A percentile compares a stretch with the other conserved stretches of the same genome.
These are phyloP conservation scores for Drosophila antonietae DNA, from an alignment of 2,888 invertebrate genomes.

Conservation along the genomic window DNA sequence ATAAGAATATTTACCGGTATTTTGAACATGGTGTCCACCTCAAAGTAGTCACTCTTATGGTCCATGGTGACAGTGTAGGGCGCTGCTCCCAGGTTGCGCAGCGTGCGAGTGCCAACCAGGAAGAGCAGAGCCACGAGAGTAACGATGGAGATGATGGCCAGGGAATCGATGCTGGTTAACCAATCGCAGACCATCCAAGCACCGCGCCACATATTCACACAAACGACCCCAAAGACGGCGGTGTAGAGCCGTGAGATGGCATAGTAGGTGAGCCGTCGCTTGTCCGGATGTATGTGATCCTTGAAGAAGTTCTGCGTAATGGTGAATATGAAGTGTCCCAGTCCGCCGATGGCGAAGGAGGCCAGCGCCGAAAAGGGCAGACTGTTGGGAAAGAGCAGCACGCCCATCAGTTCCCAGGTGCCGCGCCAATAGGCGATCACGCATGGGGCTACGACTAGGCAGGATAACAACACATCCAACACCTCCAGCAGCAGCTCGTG, in stretches of 20 bases:
- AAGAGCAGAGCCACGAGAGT: constrained; percentile 89
- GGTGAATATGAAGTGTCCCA: constrained; percentile 89
- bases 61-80: constrained; percentile 92
- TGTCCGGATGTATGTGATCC: constrained; percentile 88
- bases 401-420: constrained; percentile 92
- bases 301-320: constrained; percentile 88
- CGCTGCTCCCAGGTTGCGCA: constrained; percentile 92
- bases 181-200: constrained; percentile 91
- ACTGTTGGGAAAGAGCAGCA: constrained; percentile 88
- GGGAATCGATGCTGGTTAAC: constrained; percentile 87
- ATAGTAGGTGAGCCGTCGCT: constrained; percentile 89
- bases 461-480: constrained; percentile 90
- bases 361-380: constrained; percentile 87
- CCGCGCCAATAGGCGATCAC: constrained; percentile 95
- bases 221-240: constrained; percentile 90
- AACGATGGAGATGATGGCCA: constrained; percentile 86
- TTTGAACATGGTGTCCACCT: constrained; percentile 93
- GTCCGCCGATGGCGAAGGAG: constrained; percentile 89
- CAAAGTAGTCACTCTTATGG: constrained; percentile 91
- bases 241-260: constrained; percentile 90
- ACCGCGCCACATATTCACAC: constrained; percentile 95
- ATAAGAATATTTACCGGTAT: constrained; percentile 88
- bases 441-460: constrained; percentile 90
- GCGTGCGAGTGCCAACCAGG: constrained; percentile 88
- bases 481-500: constrained; percentile 86